phyloP scores from a whole-genome alignment of 2,888 invertebrate species.

The Tetramorium bicarinatum region DNA sequence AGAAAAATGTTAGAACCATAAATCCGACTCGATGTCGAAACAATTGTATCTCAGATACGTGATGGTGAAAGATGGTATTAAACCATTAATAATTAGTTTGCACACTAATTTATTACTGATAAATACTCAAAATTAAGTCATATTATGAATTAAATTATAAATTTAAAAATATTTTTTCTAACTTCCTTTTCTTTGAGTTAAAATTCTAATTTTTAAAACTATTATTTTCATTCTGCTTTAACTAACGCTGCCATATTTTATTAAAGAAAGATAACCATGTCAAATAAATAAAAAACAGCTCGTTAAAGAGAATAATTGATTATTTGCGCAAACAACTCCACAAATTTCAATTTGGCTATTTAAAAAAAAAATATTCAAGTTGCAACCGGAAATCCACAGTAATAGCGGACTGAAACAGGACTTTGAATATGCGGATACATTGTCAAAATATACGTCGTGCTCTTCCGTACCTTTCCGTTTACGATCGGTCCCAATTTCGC shows the following conservation, averaged over 20 bases:
- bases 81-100: background rate
- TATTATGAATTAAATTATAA: background rate
- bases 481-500: conserved; percentile 65
- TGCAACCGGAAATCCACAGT: conserved; percentile 72
- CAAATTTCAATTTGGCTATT: background rate
- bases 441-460: conserved; percentile 54
- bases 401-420: conserved; percentile 57
- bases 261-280: background rate
- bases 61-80: background rate
- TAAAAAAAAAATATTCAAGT: background rate
- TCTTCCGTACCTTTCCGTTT: background rate
- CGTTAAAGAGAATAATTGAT: background rate
- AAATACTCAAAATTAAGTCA: background rate
- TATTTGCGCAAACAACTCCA: background rate
- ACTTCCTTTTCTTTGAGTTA: background rate
- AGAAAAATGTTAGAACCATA: conserved; percentile 14
- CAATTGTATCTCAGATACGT: background rate
- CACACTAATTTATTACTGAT: background rate
- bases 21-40: background rate
- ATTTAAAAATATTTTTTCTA: background rate
- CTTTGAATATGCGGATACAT: conserved; percentile 41
- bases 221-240: background rate
- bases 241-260: background rate
- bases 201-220: background rate
- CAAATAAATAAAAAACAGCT: background rate